Evolutionary conservation across 37 sponge, comb jelly and placozoan species (phyloP), one percentile per base, ranked within the genome.

Genomic region (Theonella swinhoei): DNA sequence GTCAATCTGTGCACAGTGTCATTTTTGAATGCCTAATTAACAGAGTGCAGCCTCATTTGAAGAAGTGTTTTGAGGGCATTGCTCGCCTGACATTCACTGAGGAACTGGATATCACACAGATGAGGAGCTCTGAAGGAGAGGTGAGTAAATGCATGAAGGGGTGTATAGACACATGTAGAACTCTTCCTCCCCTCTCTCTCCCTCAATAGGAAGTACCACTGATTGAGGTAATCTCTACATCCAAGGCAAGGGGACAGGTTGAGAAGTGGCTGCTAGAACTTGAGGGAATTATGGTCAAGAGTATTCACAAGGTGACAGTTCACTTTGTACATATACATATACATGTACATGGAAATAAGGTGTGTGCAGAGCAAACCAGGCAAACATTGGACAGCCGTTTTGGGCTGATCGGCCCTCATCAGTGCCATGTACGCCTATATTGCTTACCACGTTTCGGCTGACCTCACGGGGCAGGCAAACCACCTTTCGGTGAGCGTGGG

Each of bases 1-100:
- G n/a, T 62, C 0, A 37, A 23, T 77, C 60, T 19, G 2, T 25
- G 5, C n/a, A n/a, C n/a, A n/a, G n/a, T n/a, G n/a, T n/a, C n/a
- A n/a, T n/a, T 47, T 7, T 47, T 47, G 54, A 47, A 17, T 47
- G 54, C 14, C 7, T 47, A 14, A 47, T 47, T 47, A 47, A 47
- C n/a, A 94, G 95, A 37, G 99, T 99, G 58, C 99, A 99, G 86
- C 99, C 99, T 28, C 99, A 99, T 58, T 82, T 99, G 85, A 99
- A 99, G 94, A 99, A 99, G 88, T 99, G 99, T 77, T 99, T 99
- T 87, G 99, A 99, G 70, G 99, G 99, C 26, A 99, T 99, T 74
- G 95, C 99, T 42, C 86, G 87, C 26, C 88, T 99, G 64, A 85
- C 74, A 39, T 99, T 99, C 69, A 96, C 99, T 26, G 95, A 99